Evolutionary conservation across 2,888 invertebrate genomes (phyloP).

Genomic region (Epistrophe eligans): DNA sequence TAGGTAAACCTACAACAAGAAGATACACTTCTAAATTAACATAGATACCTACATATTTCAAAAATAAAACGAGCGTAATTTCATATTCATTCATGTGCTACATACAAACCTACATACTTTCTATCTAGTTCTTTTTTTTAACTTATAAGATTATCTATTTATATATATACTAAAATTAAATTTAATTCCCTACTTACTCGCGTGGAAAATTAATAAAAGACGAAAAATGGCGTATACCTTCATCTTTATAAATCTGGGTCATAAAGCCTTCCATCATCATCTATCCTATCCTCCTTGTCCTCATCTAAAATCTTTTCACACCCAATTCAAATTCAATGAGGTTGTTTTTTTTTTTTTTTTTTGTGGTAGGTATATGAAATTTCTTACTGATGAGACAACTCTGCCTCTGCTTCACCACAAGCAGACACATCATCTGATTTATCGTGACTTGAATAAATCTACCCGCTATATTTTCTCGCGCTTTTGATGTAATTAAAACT

Average conservation of each 20-base stretch:
- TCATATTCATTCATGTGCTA: no score
- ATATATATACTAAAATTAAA: background rate
- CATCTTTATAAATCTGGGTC: conserved; percentile 14
- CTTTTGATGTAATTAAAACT: conserved; percentile 29
- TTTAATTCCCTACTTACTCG: background rate
- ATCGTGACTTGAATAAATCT: conserved; percentile 37
- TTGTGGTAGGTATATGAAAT: background rate
- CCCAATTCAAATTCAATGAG: conserved; percentile 2
- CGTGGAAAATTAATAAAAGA: conserved; percentile 19
- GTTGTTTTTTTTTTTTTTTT: background rate
- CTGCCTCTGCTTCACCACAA: background rate
- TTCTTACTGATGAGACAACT: background rate
- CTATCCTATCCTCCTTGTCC: background rate
- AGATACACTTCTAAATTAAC: no score
- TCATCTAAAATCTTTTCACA: conserved; percentile 20
- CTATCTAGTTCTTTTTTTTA: background rate
- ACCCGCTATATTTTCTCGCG: background rate
- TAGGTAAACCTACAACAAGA: no score
- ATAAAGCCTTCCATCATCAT: background rate
- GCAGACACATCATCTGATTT: conserved; percentile 12
- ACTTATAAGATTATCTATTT: background rate
- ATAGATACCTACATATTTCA: no score
- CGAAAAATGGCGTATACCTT: background rate
- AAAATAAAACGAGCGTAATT: no score
- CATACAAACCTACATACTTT: no score